phyloP scores from a whole-genome alignment of 2,888 invertebrate species.

The Dasypolia templi region DNA sequence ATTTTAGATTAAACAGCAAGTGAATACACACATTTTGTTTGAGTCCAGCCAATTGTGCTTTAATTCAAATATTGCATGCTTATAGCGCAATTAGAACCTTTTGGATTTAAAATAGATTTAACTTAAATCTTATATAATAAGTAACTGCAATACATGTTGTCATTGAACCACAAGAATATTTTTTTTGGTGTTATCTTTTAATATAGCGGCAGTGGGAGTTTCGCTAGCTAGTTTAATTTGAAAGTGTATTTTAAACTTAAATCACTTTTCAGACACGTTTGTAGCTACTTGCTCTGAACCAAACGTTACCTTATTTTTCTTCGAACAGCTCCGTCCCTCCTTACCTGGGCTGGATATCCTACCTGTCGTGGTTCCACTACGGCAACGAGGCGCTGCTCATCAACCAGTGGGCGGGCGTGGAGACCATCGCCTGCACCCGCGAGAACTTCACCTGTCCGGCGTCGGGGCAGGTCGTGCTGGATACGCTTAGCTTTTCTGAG shows the following conservation, averaged over 20 bases:
- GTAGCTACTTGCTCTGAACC: neutral
- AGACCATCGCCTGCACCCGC: constrained; percentile 93
- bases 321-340: constrained; percentile 94
- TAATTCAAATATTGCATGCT: no score
- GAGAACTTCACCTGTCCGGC: constrained; percentile 94
- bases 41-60: no score
- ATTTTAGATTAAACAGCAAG: no score
- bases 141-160: no score
- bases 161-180: no score
- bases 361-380: constrained; percentile 97
- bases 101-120: neutral
- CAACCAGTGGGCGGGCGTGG: constrained; percentile 96
- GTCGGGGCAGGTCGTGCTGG: constrained; percentile 94
- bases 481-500: constrained; percentile 94
- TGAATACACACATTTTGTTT: no score
- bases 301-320: neutral
- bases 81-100: no score
- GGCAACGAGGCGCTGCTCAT: constrained; percentile 96
- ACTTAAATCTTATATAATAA: no score
- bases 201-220: neutral
- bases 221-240: neutral
- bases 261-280: neutral
- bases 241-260: neutral
- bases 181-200: neutral
- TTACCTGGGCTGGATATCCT: constrained; percentile 96